Percentiles rank a stretch among this genome's conserved stretches.
Evolutionary conservation across 2,888 invertebrate genomes (phyloP).

Genomic region (Anthophora plumipes): DNA sequence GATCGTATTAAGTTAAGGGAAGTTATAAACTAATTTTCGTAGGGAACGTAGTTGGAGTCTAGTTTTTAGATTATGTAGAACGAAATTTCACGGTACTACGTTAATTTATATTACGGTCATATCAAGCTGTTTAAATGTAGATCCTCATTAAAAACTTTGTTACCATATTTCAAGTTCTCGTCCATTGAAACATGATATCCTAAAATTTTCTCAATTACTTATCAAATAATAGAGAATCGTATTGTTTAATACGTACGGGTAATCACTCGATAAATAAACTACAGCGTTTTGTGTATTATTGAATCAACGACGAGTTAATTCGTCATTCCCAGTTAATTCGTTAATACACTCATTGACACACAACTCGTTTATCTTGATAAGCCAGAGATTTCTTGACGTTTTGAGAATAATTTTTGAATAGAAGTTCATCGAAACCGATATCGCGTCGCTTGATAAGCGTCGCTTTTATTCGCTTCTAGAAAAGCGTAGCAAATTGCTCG

Average conservation of each 20-base stretch:
- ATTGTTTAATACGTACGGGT: too few species aligned
- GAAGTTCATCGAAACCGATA: background rate
- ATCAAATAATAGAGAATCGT: background rate
- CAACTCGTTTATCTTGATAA: background rate
- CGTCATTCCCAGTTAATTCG: background rate
- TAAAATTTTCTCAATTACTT: background rate
- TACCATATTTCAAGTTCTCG: background rate
- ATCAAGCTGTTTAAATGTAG: constrained; percentile 1
- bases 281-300: too few species aligned
- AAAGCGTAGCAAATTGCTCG: background rate
- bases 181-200: background rate
- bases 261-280: too few species aligned
- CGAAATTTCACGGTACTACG: background rate
- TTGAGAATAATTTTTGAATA: background rate
- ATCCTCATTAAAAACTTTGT: background rate
- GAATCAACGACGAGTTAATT: too few species aligned
- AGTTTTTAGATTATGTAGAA: background rate
- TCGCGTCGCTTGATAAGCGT: too few species aligned
- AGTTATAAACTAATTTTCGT: background rate
- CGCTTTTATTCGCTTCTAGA: constrained; percentile 11
- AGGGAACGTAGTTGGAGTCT: background rate
- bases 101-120: background rate
- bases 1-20: background rate
- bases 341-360: background rate
- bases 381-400: constrained; percentile 12